Evolutionary conservation across 2,797 vertebrate genomes (phyloP).

Genomic region (Cryptoblepharus egeriae): DNA sequence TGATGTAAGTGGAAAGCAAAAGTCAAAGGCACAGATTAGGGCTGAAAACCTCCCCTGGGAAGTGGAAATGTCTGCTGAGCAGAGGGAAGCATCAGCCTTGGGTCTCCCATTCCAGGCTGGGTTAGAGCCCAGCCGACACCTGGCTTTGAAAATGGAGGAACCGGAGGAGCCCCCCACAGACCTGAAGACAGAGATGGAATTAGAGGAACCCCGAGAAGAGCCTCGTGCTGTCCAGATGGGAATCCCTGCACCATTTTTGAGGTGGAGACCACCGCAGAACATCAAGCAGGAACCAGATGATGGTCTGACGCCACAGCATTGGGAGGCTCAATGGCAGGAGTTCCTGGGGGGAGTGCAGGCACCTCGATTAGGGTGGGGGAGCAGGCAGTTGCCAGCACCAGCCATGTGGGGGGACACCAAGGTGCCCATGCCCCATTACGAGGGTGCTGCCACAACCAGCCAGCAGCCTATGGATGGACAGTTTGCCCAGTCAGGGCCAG

Average conservation of each 20-base stretch:
- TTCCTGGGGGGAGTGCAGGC: conserved; percentile 17
- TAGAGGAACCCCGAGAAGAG: neutral
- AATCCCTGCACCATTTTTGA: neutral
- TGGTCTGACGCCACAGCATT: neutral
- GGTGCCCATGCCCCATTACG: neutral
- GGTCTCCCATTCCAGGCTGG: conserved; percentile 2
- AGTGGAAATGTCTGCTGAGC: neutral
- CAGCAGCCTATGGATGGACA: neutral
- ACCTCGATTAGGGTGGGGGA: neutral
- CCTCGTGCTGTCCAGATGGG: neutral
- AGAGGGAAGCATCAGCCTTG: neutral
- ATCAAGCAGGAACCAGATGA: conserved; percentile 34
- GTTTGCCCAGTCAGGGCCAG: neutral
- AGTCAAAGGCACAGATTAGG: neutral
- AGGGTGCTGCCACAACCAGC: neutral
- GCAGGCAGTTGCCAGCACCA: neutral
- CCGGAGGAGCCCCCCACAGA: neutral
- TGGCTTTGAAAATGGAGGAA: conserved; percentile 9
- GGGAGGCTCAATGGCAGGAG: conserved; percentile 34
- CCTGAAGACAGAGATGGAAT: neutral
- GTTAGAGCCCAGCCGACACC: neutral
- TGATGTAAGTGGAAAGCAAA: neutral
- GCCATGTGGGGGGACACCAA: neutral
- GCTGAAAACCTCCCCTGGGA: accelerated
- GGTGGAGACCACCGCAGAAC: neutral